Evolutionary conservation across 1,140 invertebrate genomes (phyloP), one percentile per base, ranked within the genome.

Genomic region (Meloidogyne hapla): DNA sequence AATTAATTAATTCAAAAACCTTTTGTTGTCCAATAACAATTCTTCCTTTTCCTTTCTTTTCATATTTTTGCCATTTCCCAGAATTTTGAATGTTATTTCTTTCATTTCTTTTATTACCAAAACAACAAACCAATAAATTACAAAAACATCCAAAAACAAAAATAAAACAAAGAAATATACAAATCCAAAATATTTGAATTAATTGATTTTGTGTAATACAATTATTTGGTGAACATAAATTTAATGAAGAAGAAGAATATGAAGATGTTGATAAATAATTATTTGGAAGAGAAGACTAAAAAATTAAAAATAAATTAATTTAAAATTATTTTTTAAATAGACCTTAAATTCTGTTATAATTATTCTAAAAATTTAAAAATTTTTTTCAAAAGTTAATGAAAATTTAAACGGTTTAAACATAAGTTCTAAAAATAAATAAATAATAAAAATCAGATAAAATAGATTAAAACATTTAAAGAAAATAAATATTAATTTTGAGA

Each of bases 141-240:
- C 48, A 56, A 1, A 56, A 56, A 56, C 48, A 56, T n/a, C 48
- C 48, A 56, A 56, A 56, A 56, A 56, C n/a, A 56, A 56, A 56
- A 56, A 56, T 21, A 56, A 56, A 56, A 21, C 48, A 56, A 56
- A 56, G 48, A 21, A 56, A 56, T 21, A 56, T 21, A 6, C 48
- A n/a, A n/a, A 56, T 56, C 48, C 48, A 56, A 56, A 56, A 56
- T n/a, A 56, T 56, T n/a, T 56, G 48, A 56, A 56, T 56, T 56
- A 56, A 56, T 56, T 56, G 48, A 1, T 56, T 5, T 56, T 56
- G 48, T n/a, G 48, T n/a, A 56, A 56, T 56, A 56, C 48, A 56
- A 56, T 56, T 56, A 56, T n/a, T 56, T 33, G 33, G 33, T 6
- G 33, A 33, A 56, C 48, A 56, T 1, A 56, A n/a, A 56, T 56